Base-by-base conservation (phyloP, 2,888 invertebrate species). In the Cephonodes hylas region DNA sequence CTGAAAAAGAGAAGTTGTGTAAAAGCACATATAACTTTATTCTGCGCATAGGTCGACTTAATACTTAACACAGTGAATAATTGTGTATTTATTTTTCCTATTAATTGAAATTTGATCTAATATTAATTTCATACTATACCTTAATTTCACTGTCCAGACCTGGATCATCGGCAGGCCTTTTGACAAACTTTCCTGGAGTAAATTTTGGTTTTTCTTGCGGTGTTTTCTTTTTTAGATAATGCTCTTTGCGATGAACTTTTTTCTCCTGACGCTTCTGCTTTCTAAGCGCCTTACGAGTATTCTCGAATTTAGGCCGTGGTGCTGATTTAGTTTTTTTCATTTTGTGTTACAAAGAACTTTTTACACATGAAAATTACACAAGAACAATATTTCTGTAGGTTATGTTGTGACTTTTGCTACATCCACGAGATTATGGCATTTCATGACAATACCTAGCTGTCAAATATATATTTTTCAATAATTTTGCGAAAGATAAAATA, bases 221-320 rank as follows among this genome's bases (percentile, higher is more conserved):
- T 63, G 59, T 76, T 77, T 83, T 89, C 75, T 88, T 87, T 65
- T 89, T 90, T 38, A 81, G 64, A 70, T 91, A 91, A 66, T 91
- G 89, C 68, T 91, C 89, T 64, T 85, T 81, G 2, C 88, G 81
- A 64, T 76, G 85, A 34, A 93, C 84, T 76, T 96, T 97, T 76
- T 97, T 97, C 61, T 94, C 91, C 63, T 94, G 90, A 13, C 96
- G 86, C 69, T 95, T 94, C 64, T 95, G 94, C 83, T 96, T 96
- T 0, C 96, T 93, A n/a, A 94, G 79, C 68, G 95, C 93, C 87
- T 96, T 97, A 22, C 97, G 92, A 0, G 94, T 81, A 62, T 89
- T 91, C 57, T 81, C 74, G 64, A 84, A 77, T 65, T 77, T 78
- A 5, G 83, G 80, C n/a, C 77, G 78, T 4, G 68, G 62, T 3